Base-by-base conservation (phyloP, 2,113 vertebrate species). In the Myrmophylax atrothorax region DNA sequence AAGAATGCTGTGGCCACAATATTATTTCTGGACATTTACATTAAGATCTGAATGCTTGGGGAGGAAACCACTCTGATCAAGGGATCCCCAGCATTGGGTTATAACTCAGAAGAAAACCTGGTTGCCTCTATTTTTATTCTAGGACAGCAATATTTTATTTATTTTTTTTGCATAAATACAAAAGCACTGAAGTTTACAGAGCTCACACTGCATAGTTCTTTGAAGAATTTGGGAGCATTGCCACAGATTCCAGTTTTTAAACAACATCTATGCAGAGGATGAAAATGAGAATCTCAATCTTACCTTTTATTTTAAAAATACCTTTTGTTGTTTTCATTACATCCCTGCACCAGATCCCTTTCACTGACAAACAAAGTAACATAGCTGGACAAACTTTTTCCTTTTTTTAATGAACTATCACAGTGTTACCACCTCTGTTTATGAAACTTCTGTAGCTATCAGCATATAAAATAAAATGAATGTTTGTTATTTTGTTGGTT, bases 21-120 rank as follows among this genome's bases (percentile, higher is more conserved):
- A 59, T 84, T 97, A 94, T 88, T 96, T 92, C 93, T 83, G 92
- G 96, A 40, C 49, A 72, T 91, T 91, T 82, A 89, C 73, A 76
- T 66, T 62, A 62, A 68, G 53, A 82, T 42, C 24, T 33, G 72
- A 95, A 82, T 49, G 63, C 47, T 81, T 18, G n/a, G 25, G 75
- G 70, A 90, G 75, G 50, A 95, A 93, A 83, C 29, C 6, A 7
- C 46, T 56, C 82, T 16, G 33, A 96, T 88, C 52, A 87, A 94
- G 37, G 29, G 85, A 84, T 64, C 53, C 37, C 53, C 49, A 78
- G 66, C 28, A 37, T 23, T 78, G 66, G 82, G 94, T 82, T 23
- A 37, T 23, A 84, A 53, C 12, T 68, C 33, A 20, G 23, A 80
- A 64, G 22, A 70, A 91, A 94, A 56, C 2, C 18, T 78, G 31